phyloP scores from a whole-genome alignment of 2,113 vertebrate species.

The Eubucco bourcierii region DNA sequence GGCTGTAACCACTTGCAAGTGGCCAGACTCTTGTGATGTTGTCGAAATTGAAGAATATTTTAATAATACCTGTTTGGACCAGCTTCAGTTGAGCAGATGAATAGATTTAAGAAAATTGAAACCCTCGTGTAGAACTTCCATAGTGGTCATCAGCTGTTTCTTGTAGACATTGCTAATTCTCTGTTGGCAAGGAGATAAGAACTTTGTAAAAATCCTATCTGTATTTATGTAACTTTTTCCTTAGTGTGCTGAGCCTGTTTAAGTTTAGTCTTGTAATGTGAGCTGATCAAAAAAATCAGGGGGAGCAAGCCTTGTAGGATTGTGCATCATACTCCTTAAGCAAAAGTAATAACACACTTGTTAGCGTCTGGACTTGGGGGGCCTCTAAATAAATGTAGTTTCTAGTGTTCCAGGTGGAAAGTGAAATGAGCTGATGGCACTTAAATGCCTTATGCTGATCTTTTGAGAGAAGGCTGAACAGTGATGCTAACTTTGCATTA shows the following conservation, averaged over 20 bases:
- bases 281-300: not conserved
- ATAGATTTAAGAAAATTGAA: not conserved
- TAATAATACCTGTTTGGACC: not conserved
- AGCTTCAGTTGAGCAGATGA: not conserved
- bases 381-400: not conserved
- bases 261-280: not conserved
- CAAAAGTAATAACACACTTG: not conserved
- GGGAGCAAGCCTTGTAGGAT: not conserved
- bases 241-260: not conserved
- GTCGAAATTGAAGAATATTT: not conserved
- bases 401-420: not conserved
- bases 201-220: not conserved
- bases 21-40: not conserved
- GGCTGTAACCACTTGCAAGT: not conserved
- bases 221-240: not conserved
- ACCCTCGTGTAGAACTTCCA: not conserved
- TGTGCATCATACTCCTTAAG: not conserved
- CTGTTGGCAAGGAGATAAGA: not conserved
- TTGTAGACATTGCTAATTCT: not conserved
- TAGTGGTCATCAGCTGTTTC: not conserved
- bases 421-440: not conserved
- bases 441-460: not conserved
- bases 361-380: no score
- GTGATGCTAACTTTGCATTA: not conserved
- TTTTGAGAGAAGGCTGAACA: not conserved